These are phyloP conservation scores for Mirounga angustirostris DNA, from an alignment of 2,113 vertebrate species.

Conservation along the genomic window DNA sequence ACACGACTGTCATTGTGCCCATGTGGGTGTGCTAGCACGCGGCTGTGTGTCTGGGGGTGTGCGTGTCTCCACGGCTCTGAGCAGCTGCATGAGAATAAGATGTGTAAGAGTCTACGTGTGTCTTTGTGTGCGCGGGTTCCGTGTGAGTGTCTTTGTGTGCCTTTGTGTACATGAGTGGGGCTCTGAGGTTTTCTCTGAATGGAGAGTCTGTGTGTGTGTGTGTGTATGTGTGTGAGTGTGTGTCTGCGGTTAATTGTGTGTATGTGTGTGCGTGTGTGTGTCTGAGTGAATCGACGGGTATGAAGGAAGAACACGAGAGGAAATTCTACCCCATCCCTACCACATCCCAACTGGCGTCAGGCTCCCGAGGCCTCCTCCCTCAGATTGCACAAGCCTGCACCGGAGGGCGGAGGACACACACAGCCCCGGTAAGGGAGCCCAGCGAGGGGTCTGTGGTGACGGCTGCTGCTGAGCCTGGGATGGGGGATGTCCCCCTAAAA, in stretches of 20 bases:
- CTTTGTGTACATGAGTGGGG: accelerated
- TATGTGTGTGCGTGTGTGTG: neutral
- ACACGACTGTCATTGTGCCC: neutral
- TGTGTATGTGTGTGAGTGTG: no score
- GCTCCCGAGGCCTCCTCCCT: neutral
- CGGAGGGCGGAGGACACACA: neutral
- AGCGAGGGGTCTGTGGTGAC: neutral
- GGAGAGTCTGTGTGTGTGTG: neutral
- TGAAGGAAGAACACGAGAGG: neutral
- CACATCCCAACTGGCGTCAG: neutral
- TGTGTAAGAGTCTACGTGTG: neutral
- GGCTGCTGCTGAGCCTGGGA: neutral
- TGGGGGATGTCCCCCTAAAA: neutral
- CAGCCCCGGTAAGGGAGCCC: neutral
- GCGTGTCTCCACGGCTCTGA: neutral
- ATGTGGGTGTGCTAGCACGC: neutral
- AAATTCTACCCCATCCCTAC: neutral
- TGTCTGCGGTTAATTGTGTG: neutral
- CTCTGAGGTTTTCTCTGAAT: neutral
- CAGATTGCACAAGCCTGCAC: neutral
- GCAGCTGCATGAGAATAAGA: neutral
- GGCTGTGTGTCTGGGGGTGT: neutral
- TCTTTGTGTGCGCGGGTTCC: neutral
- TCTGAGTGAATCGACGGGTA: neutral
- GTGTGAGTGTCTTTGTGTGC: neutral